phyloP scores from a whole-genome alignment of 2,113 vertebrate species.

The Acanthochromis polyacanthus region DNA sequence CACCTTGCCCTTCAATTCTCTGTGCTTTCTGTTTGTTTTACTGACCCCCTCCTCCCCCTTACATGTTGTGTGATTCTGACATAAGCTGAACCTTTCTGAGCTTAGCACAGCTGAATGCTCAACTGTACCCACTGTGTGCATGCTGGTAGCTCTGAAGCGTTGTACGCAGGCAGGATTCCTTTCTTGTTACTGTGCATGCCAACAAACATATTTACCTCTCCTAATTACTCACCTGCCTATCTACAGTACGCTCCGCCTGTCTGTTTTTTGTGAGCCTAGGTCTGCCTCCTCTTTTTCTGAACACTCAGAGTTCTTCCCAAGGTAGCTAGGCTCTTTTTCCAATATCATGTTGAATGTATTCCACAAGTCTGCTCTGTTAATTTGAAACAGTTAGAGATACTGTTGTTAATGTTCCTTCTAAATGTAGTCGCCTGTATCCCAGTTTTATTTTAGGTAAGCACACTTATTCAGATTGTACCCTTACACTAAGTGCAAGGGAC shows the following conservation, averaged over 20 bases:
- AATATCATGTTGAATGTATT: constrained; percentile 30
- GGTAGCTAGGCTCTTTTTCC: constrained; percentile 15
- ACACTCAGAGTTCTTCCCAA: background rate
- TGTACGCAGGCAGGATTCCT: constrained; percentile 58
- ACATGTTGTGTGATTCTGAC: constrained; percentile 56
- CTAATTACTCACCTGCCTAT: constrained; percentile 60
- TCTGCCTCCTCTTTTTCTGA: constrained; percentile 55
- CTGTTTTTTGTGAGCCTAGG: constrained; percentile 69
- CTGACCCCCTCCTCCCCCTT: constrained; percentile 50
- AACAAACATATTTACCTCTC: constrained; percentile 48
- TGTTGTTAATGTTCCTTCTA: constrained; percentile 2
- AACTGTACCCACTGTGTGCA: constrained; percentile 76
- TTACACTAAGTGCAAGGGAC: background rate
- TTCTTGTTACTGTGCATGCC: constrained; percentile 80
- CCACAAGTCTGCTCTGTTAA: background rate
- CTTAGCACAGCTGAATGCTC: constrained; percentile 63
- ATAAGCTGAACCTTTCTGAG: constrained; percentile 55
- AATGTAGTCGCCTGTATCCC: background rate
- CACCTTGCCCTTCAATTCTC: constrained; percentile 59
- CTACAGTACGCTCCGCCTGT: constrained; percentile 54
- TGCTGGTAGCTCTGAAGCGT: constrained; percentile 60
- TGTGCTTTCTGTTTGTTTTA: constrained; percentile 71
- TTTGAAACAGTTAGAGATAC: background rate
- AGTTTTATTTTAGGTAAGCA: background rate
- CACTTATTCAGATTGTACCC: background rate